These are phyloP conservation scores for Xestobium rufovillosum DNA, from an alignment of 2,888 invertebrate genomes.

Conservation along the genomic window DNA sequence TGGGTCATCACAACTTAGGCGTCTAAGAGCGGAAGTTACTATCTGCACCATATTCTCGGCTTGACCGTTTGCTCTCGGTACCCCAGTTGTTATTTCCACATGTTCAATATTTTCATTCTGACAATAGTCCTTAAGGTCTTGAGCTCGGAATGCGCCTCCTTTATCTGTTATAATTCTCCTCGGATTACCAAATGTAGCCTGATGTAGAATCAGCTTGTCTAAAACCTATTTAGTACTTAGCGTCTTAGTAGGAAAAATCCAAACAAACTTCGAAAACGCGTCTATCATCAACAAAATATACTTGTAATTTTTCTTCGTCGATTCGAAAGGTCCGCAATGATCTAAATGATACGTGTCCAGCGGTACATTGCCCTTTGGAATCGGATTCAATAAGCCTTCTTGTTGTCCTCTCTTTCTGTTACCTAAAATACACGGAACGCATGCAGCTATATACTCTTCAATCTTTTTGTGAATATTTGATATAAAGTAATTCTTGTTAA, in stretches of 20 bases:
- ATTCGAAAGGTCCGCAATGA: conserved; percentile 26
- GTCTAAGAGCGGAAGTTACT: conserved; percentile 27
- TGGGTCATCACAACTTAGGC: conserved; percentile 27
- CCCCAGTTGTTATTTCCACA: conserved; percentile 28
- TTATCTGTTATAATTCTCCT: conserved; percentile 32
- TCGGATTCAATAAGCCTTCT: conserved; percentile 25
- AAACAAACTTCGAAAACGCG: conserved; percentile 35
- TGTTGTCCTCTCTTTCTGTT: conserved; percentile 23
- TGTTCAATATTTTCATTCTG: conserved; percentile 32
- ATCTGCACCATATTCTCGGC: conserved; percentile 31
- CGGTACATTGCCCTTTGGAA: conserved; percentile 23
- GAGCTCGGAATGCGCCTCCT: too few species aligned
- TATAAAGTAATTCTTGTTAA: conserved; percentile 22
- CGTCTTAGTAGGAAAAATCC: conserved; percentile 34
- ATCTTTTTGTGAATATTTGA: conserved; percentile 23
- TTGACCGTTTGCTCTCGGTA: conserved; percentile 36
- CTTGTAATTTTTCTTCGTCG: conserved; percentile 25
- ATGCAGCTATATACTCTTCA: conserved; percentile 15
- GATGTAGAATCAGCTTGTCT: conserved; percentile 28
- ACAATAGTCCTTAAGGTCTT: conserved; percentile 34
- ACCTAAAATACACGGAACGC: conserved; percentile 24
- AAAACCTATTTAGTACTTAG: conserved; percentile 30
- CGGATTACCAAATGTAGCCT: conserved; percentile 36
- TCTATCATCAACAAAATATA: conserved; percentile 35
- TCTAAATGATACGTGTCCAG: conserved; percentile 27